Conservation (phyloP, 1,140 invertebrate genomes). For the Zaprionus camerounensis region DNA sequence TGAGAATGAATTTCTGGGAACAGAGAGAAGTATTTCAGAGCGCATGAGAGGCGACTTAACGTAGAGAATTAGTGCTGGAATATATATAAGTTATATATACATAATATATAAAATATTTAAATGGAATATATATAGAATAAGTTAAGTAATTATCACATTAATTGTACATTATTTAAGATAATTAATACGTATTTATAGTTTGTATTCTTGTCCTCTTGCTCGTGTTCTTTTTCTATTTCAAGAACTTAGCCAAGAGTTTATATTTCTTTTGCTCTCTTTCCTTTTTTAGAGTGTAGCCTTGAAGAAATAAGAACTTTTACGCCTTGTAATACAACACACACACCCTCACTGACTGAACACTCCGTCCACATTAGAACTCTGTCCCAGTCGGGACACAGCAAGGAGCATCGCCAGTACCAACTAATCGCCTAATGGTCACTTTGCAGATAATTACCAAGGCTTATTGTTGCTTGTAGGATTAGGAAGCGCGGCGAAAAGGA, state of each 20-base stretch:
- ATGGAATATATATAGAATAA: too few relatives aligned
- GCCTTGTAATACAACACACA: slow-evolving; percentile 13
- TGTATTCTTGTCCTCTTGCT: too few relatives aligned
- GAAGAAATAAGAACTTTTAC: slow-evolving; percentile 21
- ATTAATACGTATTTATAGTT: too few relatives aligned
- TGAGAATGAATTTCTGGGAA: not conserved
- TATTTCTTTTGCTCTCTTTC: not conserved
- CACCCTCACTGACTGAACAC: not conserved
- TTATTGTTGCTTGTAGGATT: slow-evolving; percentile 80
- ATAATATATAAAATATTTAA: not conserved
- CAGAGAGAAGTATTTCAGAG: not conserved
- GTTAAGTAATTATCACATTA: too few relatives aligned
- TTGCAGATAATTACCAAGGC: slow-evolving; percentile 82
- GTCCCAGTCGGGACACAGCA: slow-evolving; percentile 7
- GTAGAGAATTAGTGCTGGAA: not conserved
- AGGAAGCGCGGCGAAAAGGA: slow-evolving; percentile 61
- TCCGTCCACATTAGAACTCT: slow-evolving; percentile 13
- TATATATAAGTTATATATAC: not conserved
- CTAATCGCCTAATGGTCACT: slow-evolving; percentile 83
- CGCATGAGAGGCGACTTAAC: not conserved
- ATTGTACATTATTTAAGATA: too few relatives aligned
- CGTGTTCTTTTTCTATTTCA: too few relatives aligned
- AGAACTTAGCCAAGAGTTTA: too few relatives aligned
- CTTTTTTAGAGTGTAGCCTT: slow-evolving; percentile 3
- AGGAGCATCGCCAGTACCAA: slow-evolving; percentile 53